Evolutionary conservation across 2,888 invertebrate genomes (phyloP).

Genomic region (Epirrhoe tristata): DNA sequence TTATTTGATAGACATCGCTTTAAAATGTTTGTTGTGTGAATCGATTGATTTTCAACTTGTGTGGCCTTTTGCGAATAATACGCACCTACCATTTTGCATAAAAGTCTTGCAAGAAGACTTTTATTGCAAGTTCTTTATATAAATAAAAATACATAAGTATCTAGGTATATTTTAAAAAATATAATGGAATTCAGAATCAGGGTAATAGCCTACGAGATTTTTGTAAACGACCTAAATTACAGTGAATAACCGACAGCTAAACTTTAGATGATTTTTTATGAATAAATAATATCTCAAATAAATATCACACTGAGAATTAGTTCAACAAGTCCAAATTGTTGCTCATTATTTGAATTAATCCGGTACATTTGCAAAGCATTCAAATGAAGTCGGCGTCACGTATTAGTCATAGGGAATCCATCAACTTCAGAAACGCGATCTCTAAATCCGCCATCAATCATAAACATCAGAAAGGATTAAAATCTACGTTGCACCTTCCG

Average conservation of each 20-base stretch:
- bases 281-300: no score
- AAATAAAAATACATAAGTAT: no score
- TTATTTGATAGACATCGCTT: slow-evolving; percentile 44
- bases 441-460: slow-evolving; percentile 85
- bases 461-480: slow-evolving; percentile 86
- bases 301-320: not conserved
- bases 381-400: slow-evolving; percentile 63
- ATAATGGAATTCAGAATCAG: no score
- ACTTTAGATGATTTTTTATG: no score
- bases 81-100: not conserved
- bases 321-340: not conserved
- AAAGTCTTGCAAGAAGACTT: not conserved
- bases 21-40: slow-evolving; percentile 32
- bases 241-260: no score
- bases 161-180: no score
- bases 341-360: slow-evolving; percentile 18
- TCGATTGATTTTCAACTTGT: slow-evolving; percentile 51
- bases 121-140: not conserved
- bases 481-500: slow-evolving; percentile 85
- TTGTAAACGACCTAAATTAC: no score
- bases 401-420: slow-evolving; percentile 78
- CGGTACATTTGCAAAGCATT: slow-evolving; percentile 55
- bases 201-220: no score
- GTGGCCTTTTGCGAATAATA: slow-evolving; percentile 42
- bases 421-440: slow-evolving; percentile 80